These are phyloP conservation scores for Acanthaster planci DNA, from an alignment of 35 echinoderm and acorn worm genomes.

Conservation along the genomic window DNA sequence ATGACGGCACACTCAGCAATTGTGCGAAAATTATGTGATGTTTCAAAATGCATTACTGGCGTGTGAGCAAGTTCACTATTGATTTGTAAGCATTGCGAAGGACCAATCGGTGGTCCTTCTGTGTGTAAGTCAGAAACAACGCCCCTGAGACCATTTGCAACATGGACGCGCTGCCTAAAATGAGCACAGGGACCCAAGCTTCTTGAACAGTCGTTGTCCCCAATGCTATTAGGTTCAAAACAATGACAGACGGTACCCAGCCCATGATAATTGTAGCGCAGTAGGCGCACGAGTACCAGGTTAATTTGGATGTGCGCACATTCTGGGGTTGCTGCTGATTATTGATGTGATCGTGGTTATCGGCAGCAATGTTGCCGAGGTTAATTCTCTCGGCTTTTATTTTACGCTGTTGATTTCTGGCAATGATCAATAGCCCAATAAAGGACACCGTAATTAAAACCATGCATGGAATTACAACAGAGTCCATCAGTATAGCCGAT, in stretches of 20 bases:
- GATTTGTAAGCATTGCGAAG: neutral
- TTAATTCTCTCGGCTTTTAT: neutral
- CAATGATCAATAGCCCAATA: neutral
- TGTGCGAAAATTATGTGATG: too few species aligned
- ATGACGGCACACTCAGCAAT: too few species aligned
- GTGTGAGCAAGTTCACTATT: too few species aligned
- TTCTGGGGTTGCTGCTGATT: neutral
- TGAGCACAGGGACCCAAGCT: neutral
- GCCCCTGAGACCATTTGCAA: neutral
- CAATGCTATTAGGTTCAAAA: neutral
- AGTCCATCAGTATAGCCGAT: neutral
- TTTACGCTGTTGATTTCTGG: constrained; percentile 1
- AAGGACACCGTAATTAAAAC: neutral
- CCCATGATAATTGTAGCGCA: neutral
- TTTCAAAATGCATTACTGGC: too few species aligned
- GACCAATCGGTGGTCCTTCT: constrained; percentile 14
- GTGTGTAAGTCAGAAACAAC: neutral
- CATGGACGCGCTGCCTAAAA: neutral
- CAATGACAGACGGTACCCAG: neutral
- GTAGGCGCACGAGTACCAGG: neutral
- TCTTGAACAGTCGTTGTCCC: too few species aligned
- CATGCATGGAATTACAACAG: neutral
- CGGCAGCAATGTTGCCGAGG: neutral
- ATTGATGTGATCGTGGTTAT: neutral
- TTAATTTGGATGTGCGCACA: neutral